Evolutionary conservation across 1,140 invertebrate genomes (phyloP).

Genomic region (Drosophila ananassae): DNA sequence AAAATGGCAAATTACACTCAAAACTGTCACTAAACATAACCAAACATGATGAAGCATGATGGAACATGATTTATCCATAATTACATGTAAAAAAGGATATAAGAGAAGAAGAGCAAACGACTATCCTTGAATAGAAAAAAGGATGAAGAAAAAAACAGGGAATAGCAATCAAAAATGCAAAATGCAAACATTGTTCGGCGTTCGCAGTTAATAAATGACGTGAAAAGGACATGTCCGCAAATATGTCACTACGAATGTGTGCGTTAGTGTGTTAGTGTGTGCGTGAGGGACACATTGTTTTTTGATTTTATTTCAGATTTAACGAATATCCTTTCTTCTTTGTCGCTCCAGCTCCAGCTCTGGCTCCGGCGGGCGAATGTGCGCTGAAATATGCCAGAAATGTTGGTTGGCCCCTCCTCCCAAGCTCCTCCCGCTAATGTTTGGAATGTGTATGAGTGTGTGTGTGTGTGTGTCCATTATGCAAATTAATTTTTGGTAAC

Average conservation of each 20-base stretch:
- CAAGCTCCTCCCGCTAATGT: slow-evolving; percentile 16
- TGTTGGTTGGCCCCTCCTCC: slow-evolving; percentile 11
- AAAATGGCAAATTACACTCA: too few relatives aligned
- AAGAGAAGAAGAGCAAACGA: too few relatives aligned
- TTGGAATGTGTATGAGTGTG: not conserved
- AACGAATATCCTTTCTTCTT: slow-evolving; percentile 40
- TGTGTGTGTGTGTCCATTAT: slow-evolving; percentile 53
- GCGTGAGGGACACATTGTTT: slow-evolving; percentile 21
- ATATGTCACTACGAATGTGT: slow-evolving; percentile 1
- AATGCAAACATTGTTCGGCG: slow-evolving; percentile 52
- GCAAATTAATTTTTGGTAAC: slow-evolving; percentile 79
- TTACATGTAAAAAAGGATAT: too few relatives aligned
- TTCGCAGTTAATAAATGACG: slow-evolving; percentile 60
- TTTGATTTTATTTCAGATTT: slow-evolving; percentile 58
- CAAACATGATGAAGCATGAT: too few relatives aligned
- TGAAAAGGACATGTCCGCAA: slow-evolving; percentile 42
- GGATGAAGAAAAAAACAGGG: not conserved
- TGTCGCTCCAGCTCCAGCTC: not conserved
- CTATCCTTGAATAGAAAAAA: too few relatives aligned
- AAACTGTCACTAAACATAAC: too few relatives aligned
- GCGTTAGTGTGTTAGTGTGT: not conserved
- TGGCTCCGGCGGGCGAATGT: not conserved
- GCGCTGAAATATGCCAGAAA: slow-evolving; percentile 48
- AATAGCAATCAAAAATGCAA: slow-evolving; percentile 54
- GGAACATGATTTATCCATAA: too few relatives aligned